These are phyloP conservation scores for Tethea ocularis DNA, from an alignment of 2,888 invertebrate species.

Conservation along the genomic window DNA sequence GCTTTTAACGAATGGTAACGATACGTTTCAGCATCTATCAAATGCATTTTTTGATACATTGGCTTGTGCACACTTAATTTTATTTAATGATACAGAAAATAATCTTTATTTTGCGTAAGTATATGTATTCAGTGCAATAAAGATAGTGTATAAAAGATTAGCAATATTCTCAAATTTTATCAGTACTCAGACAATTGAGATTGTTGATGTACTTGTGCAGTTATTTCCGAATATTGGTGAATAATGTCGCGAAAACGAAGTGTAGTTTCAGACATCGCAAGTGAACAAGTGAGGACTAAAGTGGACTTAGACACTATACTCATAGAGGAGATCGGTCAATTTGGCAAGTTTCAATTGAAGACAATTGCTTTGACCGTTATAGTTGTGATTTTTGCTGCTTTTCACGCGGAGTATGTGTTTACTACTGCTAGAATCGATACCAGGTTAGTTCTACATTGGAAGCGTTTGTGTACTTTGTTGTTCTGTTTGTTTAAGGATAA, in stretches of 20 bases:
- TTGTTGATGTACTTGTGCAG: not conserved
- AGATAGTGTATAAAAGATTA: constrained; percentile 1
- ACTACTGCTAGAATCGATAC: constrained; percentile 46
- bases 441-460: constrained; percentile 28
- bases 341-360: constrained; percentile 44
- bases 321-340: constrained; percentile 47
- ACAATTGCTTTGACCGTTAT: constrained; percentile 29
- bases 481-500: too few relatives aligned
- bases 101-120: not conserved
- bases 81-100: not conserved
- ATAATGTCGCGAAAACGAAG: not conserved
- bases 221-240: not conserved
- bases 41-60: not conserved
- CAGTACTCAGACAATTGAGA: not conserved
- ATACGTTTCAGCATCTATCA: too few relatives aligned
- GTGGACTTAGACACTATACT: constrained; percentile 46
- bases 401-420: constrained; percentile 44
- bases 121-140: not conserved
- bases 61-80: too few relatives aligned
- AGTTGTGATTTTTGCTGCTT: constrained; percentile 35
- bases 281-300: constrained; percentile 15
- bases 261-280: not conserved
- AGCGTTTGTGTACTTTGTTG: not conserved
- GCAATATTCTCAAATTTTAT: not conserved
- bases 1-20: too few relatives aligned